Conservation (phyloP, 2,113 vertebrate species). For the Panurus biarmicus region DNA sequence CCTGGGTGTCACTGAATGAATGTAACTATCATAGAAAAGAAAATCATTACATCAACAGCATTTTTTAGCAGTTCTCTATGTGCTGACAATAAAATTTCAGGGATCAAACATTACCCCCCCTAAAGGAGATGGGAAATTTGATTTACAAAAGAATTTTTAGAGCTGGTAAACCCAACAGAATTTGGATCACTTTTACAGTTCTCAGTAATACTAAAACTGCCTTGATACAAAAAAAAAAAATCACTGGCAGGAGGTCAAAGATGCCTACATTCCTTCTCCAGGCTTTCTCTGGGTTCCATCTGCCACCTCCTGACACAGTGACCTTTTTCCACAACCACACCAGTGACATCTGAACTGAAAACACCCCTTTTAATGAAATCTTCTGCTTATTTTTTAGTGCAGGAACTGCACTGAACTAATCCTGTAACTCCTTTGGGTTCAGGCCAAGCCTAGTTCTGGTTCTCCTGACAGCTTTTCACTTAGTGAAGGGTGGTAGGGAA, state of each 20-base stretch:
- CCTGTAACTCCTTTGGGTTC: not conserved
- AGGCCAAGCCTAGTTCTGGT: not conserved
- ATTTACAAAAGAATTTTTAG: not conserved
- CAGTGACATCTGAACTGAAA: not conserved
- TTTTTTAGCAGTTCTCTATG: not conserved
- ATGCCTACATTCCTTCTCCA: not conserved
- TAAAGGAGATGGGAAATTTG: not conserved
- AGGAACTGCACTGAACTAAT: not conserved
- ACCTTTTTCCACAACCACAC: not conserved
- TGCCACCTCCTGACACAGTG: not conserved
- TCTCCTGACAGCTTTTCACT: not conserved
- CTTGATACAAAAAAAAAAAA: too few species aligned
- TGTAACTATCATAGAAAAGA: accelerated
- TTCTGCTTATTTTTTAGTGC: not conserved
- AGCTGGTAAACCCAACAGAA: not conserved
- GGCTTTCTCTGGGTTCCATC: not conserved
- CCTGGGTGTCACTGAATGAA: not conserved
- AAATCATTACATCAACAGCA: not conserved
- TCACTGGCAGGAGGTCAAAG: not conserved
- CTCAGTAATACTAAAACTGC: not conserved
- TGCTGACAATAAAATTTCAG: not conserved
- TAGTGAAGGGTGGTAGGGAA: not conserved
- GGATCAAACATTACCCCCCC: not conserved
- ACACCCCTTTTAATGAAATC: not conserved
- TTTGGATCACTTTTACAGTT: not conserved